Evolutionary conservation across 2,113 vertebrate species (phyloP).

Genomic region (Ophthalmolycus amberensis): DNA sequence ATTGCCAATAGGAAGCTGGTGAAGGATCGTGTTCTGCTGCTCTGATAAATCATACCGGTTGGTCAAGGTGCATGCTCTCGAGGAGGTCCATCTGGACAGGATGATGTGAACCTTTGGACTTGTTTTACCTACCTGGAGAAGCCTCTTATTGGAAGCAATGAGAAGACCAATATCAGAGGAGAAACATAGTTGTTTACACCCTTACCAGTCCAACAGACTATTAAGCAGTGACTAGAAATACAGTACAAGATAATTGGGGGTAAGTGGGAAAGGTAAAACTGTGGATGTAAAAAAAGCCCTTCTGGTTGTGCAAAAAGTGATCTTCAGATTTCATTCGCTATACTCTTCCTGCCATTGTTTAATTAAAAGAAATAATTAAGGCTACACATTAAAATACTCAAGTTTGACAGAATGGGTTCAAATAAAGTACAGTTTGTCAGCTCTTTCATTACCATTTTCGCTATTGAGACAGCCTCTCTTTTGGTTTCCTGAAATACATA

Average conservation of each 20-base stretch:
- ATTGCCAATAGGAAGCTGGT: neutral
- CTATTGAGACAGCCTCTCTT: constrained; percentile 36
- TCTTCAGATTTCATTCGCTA: neutral
- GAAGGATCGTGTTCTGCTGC: neutral
- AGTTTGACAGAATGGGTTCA: constrained; percentile 56
- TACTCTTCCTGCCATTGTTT: constrained; percentile 6
- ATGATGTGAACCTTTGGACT: neutral
- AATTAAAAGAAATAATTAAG: neutral
- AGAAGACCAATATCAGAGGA: neutral
- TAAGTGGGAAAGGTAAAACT: neutral
- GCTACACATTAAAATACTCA: constrained; percentile 20
- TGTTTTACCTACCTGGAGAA: neutral
- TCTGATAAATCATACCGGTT: neutral
- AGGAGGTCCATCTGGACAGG: neutral
- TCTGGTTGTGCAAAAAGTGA: neutral
- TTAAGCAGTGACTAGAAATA: neutral
- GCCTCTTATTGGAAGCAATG: neutral
- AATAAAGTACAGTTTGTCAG: constrained; percentile 29
- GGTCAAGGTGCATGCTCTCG: neutral
- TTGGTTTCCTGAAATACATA: constrained; percentile 31
- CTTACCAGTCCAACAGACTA: too few relatives aligned
- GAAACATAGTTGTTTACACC: neutral
- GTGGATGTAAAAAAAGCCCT: neutral
- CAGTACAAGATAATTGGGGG: neutral
- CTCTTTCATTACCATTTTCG: constrained; percentile 42